Evolutionary conservation across 2,888 invertebrate genomes (phyloP).

Genomic region (Ophion ellenae): DNA sequence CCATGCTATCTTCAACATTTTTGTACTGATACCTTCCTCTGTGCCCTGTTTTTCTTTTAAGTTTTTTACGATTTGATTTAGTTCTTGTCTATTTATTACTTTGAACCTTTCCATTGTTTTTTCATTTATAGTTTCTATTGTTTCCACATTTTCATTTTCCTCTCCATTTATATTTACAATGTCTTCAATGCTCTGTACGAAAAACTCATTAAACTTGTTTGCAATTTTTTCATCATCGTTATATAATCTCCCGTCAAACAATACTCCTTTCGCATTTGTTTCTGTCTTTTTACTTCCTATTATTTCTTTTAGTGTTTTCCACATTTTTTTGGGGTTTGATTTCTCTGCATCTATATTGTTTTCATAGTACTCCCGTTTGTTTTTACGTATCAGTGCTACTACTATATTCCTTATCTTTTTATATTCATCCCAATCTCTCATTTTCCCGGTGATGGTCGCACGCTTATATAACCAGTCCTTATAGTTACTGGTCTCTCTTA

Average conservation of each 20-base stretch:
- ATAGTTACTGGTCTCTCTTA: slow-evolving; percentile 3
- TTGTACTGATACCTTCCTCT: slow-evolving; percentile 2
- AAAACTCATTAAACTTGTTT: too few relatives aligned
- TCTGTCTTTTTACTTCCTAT: slow-evolving; percentile 6
- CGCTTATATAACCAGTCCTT: slow-evolving; percentile 24
- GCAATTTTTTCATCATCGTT: neutral
- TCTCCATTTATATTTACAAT: slow-evolving; percentile 6
- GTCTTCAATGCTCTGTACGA: neutral
- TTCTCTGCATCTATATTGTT: slow-evolving; percentile 25
- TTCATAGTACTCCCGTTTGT: slow-evolving; percentile 35
- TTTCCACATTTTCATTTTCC: neutral
- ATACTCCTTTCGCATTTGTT: slow-evolving; percentile 3
- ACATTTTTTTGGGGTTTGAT: slow-evolving; percentile 27
- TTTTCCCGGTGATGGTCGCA: neutral
- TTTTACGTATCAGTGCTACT: slow-evolving; percentile 7
- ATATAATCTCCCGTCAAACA: neutral
- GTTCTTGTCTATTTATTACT: neutral
- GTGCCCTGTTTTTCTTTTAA: neutral
- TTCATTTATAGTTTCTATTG: slow-evolving; percentile 6
- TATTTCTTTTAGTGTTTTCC: slow-evolving; percentile 23
- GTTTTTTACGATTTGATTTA: neutral
- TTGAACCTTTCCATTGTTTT: neutral
- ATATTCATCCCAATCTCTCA: slow-evolving; percentile 20
- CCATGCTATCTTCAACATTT: slow-evolving; percentile 9
- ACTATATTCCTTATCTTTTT: slow-evolving; percentile 29